Evolutionary conservation across 2,113 vertebrate species (phyloP).

Genomic region (Hypomesus transpacificus): DNA sequence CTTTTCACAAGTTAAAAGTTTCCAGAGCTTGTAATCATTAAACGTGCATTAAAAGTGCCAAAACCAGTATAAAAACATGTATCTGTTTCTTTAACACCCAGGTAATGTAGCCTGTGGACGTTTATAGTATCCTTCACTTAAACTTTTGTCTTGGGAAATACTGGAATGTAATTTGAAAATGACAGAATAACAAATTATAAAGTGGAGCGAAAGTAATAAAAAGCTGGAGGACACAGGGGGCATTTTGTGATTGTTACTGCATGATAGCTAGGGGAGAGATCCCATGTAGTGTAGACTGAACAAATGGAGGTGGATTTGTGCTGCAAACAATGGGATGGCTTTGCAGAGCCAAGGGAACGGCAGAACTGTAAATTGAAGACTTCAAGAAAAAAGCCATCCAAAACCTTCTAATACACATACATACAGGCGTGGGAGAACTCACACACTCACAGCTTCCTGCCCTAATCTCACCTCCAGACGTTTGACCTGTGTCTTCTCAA

Average conservation of each 20-base stretch:
- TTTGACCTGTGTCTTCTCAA: slow-evolving; percentile 95
- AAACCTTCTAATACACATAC: too few species aligned
- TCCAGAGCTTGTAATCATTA: too few species aligned
- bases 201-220: slow-evolving; percentile 16
- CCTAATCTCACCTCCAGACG: slow-evolving; percentile 84
- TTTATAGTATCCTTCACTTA: slow-evolving; percentile 32
- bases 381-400: too few species aligned
- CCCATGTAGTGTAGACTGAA: too few species aligned
- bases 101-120: background rate
- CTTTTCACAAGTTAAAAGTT: too few species aligned
- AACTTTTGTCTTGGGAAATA: slow-evolving; percentile 64
- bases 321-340: too few species aligned
- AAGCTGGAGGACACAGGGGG: slow-evolving; percentile 21
- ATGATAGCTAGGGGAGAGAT: background rate
- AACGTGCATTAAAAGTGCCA: too few species aligned
- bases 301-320: too few species aligned
- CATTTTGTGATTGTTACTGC: background rate
- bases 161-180: slow-evolving; percentile 56
- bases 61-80: too few species aligned
- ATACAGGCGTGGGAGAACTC: background rate
- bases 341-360: too few species aligned
- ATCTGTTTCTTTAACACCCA: too few species aligned
- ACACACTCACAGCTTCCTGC: background rate
- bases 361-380: too few species aligned
- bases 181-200: slow-evolving; percentile 56